Evolutionary conservation across 2,797 vertebrate species (phyloP), one percentile per base, ranked within the genome.

Genomic region (Sebastes vulpes): DNA sequence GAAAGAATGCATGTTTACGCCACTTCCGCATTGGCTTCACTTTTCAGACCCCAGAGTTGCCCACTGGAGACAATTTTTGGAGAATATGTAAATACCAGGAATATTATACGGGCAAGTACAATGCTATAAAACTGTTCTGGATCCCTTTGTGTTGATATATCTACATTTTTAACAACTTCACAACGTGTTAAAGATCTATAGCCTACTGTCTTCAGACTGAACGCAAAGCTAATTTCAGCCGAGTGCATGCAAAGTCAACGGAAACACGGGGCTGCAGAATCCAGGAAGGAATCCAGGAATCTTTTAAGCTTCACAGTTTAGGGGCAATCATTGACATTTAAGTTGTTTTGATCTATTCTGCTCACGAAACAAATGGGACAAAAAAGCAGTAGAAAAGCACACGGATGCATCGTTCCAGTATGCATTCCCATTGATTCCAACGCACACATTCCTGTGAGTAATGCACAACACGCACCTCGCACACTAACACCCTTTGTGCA

Each of bases 401-500:
- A 50, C 2, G 6, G 57, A 53, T 5, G 10, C 28, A 21, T 14
- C 18, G 4, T 25, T 26, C 12, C 28, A 48, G 59, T 21, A 3
- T 10, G 3, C 5, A 10, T 5, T 25, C 4, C 12, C 42, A 38
- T 25, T 48, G 29, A 50, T 50, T 25, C 11, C 29, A 54, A 68
- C 21, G 20, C 57, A 61, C 61, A 12, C 23, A 42, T 31, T 29
- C 16, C n/a, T 7, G 0, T 1, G 23, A 54, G 20, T 35, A 46
- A 60, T 16, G 18, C 7, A 31, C 80, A 46, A 54, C 29, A 1
- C 23, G 56, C 66, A 53, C 60, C 32, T 72, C 72, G 32, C 85
- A 76, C 72, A 65, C 74, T 69, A n/a, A 73, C 58, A 69, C 80
- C 72, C 70, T 54, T 74, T 74, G 81, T 90, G 82, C 74, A 71